A percentile compares a stretch with the other conserved stretches of the same genome.
These are phyloP conservation scores for Syngnathus scovelli DNA, from an alignment of 2,113 vertebrate species.

Conservation along the genomic window DNA sequence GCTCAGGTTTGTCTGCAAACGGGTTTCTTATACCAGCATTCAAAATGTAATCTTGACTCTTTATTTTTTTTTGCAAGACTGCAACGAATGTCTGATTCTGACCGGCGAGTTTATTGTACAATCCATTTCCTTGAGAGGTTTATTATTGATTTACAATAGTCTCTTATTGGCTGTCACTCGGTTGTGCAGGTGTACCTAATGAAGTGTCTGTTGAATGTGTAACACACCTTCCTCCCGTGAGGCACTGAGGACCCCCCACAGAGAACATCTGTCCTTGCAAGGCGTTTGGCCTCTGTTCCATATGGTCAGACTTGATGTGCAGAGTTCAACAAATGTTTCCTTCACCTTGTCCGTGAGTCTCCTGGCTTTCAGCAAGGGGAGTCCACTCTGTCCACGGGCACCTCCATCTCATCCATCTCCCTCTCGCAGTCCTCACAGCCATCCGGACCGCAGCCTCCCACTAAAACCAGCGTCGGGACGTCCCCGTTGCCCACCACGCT, in stretches of 20 bases:
- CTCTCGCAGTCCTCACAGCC: slow-evolving; percentile 73
- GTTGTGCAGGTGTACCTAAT: neutral
- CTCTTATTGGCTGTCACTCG: neutral
- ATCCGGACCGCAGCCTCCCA: slow-evolving; percentile 64
- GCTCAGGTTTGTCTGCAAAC: slow-evolving; percentile 34
- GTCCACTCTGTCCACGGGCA: slow-evolving; percentile 51
- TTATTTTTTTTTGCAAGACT: neutral
- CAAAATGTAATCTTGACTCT: neutral
- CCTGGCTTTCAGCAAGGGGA: slow-evolving; percentile 60
- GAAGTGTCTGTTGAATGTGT: neutral
- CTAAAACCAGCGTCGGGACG: slow-evolving; percentile 66
- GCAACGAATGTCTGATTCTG: neutral
- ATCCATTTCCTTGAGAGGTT: neutral
- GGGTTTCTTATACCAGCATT: neutral
- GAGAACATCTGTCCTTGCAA: slow-evolving; percentile 25
- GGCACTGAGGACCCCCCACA: slow-evolving; percentile 51
- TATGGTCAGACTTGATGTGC: neutral
- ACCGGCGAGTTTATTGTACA: neutral
- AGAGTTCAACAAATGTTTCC: neutral
- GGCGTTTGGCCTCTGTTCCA: slow-evolving; percentile 3
- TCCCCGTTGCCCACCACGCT: slow-evolving; percentile 59
- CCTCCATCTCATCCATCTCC: slow-evolving; percentile 68
- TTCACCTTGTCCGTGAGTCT: slow-evolving; percentile 2
- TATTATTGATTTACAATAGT: too few species aligned
- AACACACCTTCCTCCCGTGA: slow-evolving; percentile 26